phyloP scores from a whole-genome alignment of 2,797 vertebrate genomes.

The Megaceryle alcyon region DNA sequence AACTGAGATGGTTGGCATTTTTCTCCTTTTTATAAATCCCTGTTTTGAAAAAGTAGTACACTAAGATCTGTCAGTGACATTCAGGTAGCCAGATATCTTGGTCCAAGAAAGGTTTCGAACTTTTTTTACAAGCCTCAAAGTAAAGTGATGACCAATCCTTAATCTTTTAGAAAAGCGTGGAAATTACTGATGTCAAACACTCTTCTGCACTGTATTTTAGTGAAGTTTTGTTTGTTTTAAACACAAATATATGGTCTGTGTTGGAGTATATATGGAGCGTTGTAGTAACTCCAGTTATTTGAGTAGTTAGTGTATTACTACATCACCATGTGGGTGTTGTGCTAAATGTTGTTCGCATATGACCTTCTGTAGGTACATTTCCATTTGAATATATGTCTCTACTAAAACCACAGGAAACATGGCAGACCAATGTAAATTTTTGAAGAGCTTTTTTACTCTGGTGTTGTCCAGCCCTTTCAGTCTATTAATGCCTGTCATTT shows the following conservation, averaged over 20 bases:
- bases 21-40: conserved; percentile 1
- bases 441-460: background rate
- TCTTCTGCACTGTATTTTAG: background rate
- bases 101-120: background rate
- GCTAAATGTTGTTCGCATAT: background rate
- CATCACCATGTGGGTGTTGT: conserved; percentile 7
- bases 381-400: background rate
- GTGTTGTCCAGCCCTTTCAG: background rate
- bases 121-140: background rate
- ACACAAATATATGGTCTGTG: background rate
- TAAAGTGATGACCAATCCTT: background rate
- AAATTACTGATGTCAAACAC: background rate
- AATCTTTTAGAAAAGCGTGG: background rate
- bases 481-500: background rate
- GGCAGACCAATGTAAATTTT: background rate
- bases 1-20: background rate
- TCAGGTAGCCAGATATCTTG: conserved; percentile 3
- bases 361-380: conserved; percentile 1
- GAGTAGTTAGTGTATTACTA: conserved; percentile 4
- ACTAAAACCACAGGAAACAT: background rate
- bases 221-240: background rate
- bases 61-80: background rate
- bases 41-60: background rate
- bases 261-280: background rate
- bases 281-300: background rate